Conservation (phyloP, 2,113 vertebrate species). For the Nanorana parkeri region DNA sequence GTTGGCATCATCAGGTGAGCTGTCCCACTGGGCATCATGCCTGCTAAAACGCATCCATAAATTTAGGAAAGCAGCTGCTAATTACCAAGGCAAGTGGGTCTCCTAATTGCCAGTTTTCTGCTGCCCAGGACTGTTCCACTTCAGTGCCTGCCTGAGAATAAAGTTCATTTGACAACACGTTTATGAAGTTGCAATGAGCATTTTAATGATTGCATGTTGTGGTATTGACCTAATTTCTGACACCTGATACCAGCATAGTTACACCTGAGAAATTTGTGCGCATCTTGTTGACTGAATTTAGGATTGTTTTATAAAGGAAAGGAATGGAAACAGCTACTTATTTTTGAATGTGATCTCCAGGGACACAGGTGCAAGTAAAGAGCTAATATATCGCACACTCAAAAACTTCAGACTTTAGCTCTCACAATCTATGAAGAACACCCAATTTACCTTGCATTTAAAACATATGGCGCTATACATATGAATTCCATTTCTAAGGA, state of each 20-base stretch:
- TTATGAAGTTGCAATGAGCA: conserved; percentile 24
- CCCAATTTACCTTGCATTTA: too few species aligned
- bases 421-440: too few species aligned
- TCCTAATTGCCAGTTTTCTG: conserved; percentile 22
- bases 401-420: too few species aligned
- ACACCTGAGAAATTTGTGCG: not conserved
- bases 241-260: conserved; percentile 40
- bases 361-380: not conserved
- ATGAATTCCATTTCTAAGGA: too few species aligned
- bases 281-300: not conserved
- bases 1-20: conserved; percentile 15
- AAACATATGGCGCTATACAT: too few species aligned
- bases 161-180: conserved; percentile 13
- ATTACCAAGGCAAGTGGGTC: not conserved
- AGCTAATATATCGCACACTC: too few species aligned
- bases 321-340: not conserved
- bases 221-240: conserved; percentile 25
- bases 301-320: too few species aligned
- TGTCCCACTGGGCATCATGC: conserved; percentile 42
- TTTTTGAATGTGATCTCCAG: not conserved
- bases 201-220: not conserved
- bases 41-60: conserved; percentile 32
- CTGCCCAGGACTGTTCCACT: conserved; percentile 8
- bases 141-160: conserved; percentile 2
- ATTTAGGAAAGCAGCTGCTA: conserved; percentile 42